A percentile compares a stretch with the other conserved stretches of the same genome.
These are phyloP conservation scores for Sepiola atlantica DNA, from an alignment of 2,888 invertebrate genomes.

Conservation along the genomic window DNA sequence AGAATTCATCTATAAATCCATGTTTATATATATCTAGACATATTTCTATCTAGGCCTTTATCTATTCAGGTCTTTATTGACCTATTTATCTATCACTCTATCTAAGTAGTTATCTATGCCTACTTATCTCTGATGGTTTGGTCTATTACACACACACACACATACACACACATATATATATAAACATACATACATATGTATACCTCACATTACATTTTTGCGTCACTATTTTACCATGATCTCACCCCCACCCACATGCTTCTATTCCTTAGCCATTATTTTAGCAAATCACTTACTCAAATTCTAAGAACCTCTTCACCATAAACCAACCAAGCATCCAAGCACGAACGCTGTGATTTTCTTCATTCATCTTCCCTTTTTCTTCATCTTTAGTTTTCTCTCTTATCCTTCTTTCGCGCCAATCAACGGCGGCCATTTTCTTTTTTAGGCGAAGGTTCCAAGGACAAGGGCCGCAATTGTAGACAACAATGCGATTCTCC, in stretches of 20 bases:
- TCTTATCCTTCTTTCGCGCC: background rate
- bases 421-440: background rate
- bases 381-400: background rate
- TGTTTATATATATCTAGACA: background rate
- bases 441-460: background rate
- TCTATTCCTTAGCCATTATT: background rate
- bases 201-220: background rate
- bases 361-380: background rate
- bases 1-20: too few relatives aligned
- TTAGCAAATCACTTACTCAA: background rate
- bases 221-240: background rate
- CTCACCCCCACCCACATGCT: too few relatives aligned
- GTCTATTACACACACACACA: too few relatives aligned
- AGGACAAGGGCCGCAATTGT: background rate
- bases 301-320: slow-evolving; percentile 4
- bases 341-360: background rate
- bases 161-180: background rate
- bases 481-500: slow-evolving; percentile 32
- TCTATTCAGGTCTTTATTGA: background rate
- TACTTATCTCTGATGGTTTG: too few relatives aligned
- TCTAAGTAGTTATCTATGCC: too few relatives aligned
- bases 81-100: background rate
- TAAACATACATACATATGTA: background rate
- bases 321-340: background rate
- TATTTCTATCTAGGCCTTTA: background rate